These are phyloP conservation scores for Periphyllus acericola DNA, from an alignment of 2,888 invertebrate species.

Conservation along the genomic window DNA sequence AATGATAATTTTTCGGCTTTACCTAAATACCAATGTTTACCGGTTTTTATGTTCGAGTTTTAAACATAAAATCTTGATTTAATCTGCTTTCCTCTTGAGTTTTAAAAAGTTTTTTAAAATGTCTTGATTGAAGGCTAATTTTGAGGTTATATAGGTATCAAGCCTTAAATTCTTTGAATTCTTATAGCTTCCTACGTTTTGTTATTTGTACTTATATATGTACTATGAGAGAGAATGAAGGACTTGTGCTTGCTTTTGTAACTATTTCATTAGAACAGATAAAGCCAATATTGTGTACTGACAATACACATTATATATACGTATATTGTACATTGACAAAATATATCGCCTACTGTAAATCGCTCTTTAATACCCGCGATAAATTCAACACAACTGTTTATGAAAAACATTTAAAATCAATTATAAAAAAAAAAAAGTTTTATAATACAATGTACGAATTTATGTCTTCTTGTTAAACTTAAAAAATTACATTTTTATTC, in stretches of 20 bases:
- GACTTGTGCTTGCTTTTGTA: neutral
- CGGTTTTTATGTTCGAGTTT: no score
- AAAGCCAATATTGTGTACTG: neutral
- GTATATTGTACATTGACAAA: neutral
- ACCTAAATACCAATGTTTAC: no score
- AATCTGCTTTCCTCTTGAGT: no score
- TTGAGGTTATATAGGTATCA: no score
- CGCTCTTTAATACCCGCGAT: neutral
- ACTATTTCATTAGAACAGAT: neutral
- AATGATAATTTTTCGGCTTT: no score
- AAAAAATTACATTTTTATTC: conserved; percentile 11
- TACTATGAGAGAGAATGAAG: neutral
- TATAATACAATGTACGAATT: conserved; percentile 2
- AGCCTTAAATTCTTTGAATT: no score
- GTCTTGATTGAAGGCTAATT: no score
- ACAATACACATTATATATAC: no score
- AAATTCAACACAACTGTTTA: neutral
- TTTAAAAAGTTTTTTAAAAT: no score
- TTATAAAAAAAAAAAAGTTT: conserved; percentile 35
- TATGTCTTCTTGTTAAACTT: conserved; percentile 14
- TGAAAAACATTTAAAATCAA: conserved; percentile 2
- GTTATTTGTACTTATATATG: neutral
- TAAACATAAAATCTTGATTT: no score
- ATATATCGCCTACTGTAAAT: neutral
- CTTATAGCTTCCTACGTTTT: neutral